phyloP scores from a whole-genome alignment of 1,140 invertebrate species.

The Mizuhopecten yessoensis region DNA sequence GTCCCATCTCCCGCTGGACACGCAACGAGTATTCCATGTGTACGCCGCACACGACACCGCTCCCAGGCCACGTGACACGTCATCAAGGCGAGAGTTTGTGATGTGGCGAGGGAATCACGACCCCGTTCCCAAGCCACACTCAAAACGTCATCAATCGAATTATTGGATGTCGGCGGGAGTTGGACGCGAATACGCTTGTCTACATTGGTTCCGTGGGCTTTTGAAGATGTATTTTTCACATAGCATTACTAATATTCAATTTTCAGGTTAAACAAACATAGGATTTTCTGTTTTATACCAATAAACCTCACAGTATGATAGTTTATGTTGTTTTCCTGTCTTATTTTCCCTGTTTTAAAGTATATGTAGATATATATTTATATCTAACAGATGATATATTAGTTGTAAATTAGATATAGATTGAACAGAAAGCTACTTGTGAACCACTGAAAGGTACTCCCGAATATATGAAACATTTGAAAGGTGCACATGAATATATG shows the following conservation, averaged over 20 bases:
- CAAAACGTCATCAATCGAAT: background rate
- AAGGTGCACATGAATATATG: too few relatives aligned
- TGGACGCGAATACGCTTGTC: background rate
- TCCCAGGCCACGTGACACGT: background rate
- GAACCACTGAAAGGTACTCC: too few relatives aligned
- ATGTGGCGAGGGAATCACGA: conserved; percentile 5
- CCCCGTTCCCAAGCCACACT: background rate
- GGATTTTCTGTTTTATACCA: background rate
- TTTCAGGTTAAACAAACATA: background rate
- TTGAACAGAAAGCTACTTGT: too few relatives aligned
- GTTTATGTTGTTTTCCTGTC: background rate
- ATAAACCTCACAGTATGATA: background rate
- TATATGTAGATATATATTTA: too few relatives aligned
- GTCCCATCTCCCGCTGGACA: conserved; percentile 22
- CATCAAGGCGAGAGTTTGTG: conserved; percentile 12
- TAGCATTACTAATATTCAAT: background rate
- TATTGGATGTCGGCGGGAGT: background rate
- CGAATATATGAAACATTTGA: too few relatives aligned
- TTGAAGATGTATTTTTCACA: background rate
- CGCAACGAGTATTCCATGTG: conserved; percentile 24
- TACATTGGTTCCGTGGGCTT: background rate
- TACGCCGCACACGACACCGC: background rate
- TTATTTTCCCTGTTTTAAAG: background rate
- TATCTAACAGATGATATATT: too few relatives aligned
- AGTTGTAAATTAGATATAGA: too few relatives aligned